Evolutionary conservation across 2,888 invertebrate species (phyloP), one percentile per base, ranked within the genome.

Genomic region (Melanophora roralis): DNA sequence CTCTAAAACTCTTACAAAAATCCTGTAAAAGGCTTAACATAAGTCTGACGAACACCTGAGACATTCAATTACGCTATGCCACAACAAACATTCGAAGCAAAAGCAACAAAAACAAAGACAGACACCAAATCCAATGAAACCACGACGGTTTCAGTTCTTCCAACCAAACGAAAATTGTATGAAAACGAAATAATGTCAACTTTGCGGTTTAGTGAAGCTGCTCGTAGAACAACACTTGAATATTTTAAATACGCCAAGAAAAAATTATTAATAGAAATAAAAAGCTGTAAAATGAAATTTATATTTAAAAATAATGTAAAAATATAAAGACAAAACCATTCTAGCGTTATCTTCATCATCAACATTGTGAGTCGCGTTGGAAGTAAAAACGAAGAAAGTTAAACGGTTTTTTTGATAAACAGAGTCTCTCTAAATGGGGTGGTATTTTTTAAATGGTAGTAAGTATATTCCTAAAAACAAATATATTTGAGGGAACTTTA

Each of bases 1-100:
- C 72, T 76, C 62, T 80, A 76, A 76, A 80, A 76, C 80, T 80
- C 72, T 76, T 76, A 76, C 75, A 83, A 85, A 86, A 85, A 87
- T 87, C 86, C 85, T 81, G 83, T 85, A 84, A 88, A 88, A 88
- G 89, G 88, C 88, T 89, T 89, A 88, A 85, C 84, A 84, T 86
- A 85, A 87, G 88, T 85, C 89, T 88, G 85, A 87, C 86, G 86
- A 88, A 88, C 88, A 89, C 88, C 88, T 89, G 88, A 88, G 88
- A 87, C 88, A 87, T 87, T 87, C 87, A 88, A 83, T 83, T 83
- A 83, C 72, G 77, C 16, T 64, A 36, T 40, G 64, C 62, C 60
- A 73, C 60, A 53, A 8, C 51, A 67, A 78, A 49, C 36, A 47
- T 49, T 19, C 55, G n/a, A n/a, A n/a, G n/a, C 43, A 45, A 40